Percentiles rank a stretch among this genome's conserved stretches.
phyloP scores from a whole-genome alignment of 2,113 vertebrate species.

The human region DNA sequence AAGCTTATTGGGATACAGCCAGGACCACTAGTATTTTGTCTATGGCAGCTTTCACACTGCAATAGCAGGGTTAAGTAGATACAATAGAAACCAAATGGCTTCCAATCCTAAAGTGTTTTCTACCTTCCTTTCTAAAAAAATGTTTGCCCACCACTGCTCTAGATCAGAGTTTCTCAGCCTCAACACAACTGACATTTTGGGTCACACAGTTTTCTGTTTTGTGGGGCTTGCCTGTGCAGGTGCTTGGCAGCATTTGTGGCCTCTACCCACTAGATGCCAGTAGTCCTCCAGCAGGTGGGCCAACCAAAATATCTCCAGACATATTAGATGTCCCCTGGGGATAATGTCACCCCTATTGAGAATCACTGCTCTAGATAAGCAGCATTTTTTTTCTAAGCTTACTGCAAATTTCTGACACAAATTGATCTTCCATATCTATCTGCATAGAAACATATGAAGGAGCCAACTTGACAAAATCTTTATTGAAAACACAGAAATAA shows the following conservation, averaged over 20 bases:
- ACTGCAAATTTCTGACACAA: neutral
- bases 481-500: neutral
- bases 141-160: neutral
- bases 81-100: neutral
- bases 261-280: neutral
- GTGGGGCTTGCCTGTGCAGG: neutral
- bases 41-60: neutral
- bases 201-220: neutral
- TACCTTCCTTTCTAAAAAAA: neutral
- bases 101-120: neutral
- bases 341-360: neutral
- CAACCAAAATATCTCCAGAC: neutral
- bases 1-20: neutral
- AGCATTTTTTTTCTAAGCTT: neutral
- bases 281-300: neutral
- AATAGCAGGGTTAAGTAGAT: neutral
- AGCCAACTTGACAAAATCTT: neutral
- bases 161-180: neutral
- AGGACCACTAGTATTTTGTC: neutral
- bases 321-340: neutral
- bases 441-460: neutral
- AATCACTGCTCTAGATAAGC: neutral
- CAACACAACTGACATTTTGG: neutral
- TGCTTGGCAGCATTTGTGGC: neutral
- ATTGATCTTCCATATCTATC: neutral